Conservation (phyloP, 2,888 invertebrate genomes). For the Eupsilia transversa region DNA sequence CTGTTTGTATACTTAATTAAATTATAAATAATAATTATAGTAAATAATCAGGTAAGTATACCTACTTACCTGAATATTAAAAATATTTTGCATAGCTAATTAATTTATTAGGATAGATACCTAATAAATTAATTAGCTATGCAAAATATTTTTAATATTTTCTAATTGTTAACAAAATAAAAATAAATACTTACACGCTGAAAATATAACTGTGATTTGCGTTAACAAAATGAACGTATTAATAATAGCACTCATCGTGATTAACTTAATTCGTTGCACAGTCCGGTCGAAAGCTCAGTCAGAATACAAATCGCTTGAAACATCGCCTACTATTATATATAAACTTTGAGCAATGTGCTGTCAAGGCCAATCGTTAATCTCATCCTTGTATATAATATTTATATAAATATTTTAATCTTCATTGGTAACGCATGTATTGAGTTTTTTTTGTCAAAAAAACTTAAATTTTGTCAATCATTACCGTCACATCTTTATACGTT, state of each 20-base stretch:
- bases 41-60: neutral
- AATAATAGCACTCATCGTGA: constrained; percentile 70
- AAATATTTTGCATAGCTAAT: too few species aligned
- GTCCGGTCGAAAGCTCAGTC: constrained; percentile 68
- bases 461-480: neutral
- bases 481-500: neutral
- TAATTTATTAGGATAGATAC: too few species aligned
- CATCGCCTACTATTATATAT: constrained; percentile 68
- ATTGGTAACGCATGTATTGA: neutral
- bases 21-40: neutral
- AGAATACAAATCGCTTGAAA: constrained; percentile 63
- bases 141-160: neutral
- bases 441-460: neutral
- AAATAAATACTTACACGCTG: constrained; percentile 72
- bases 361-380: constrained; percentile 65
- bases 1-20: too few species aligned
- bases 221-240: constrained; percentile 66
- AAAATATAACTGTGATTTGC: constrained; percentile 68
- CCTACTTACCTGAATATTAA: too few species aligned
- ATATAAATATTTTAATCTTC: constrained; percentile 5
- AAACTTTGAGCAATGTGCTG: constrained; percentile 66
- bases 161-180: constrained; percentile 7
- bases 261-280: constrained; percentile 50
- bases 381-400: constrained; percentile 28
- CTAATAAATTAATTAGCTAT: neutral